These are phyloP conservation scores for Garrulus glandarius DNA, from an alignment of 2,797 vertebrate species.

Conservation along the genomic window DNA sequence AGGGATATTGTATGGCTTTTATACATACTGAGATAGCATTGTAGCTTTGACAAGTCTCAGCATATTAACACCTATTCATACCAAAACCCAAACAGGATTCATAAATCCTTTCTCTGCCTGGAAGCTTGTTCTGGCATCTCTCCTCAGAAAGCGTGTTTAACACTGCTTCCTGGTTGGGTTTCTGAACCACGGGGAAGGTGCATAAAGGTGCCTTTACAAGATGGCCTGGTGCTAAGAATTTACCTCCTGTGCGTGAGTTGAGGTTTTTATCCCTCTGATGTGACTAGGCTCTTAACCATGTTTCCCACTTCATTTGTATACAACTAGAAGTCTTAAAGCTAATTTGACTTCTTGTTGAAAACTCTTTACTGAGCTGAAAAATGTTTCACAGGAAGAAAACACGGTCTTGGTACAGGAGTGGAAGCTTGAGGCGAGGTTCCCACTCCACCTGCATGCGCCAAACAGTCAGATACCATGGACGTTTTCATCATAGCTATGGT, in stretches of 20 bases:
- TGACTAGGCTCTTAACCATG: background rate
- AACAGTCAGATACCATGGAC: too few species aligned
- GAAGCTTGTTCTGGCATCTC: background rate
- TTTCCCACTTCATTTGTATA: background rate
- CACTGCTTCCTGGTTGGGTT: background rate
- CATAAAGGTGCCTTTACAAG: background rate
- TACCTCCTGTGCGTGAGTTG: fast-evolving
- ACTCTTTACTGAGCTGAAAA: background rate
- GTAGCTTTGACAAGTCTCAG: background rate
- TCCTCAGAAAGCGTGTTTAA: background rate
- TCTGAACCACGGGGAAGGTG: background rate
- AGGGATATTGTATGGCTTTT: background rate
- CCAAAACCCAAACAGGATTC: background rate
- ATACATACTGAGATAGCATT: background rate
- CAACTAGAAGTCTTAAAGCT: background rate
- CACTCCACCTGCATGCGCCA: fast-evolving
- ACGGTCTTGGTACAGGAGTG: background rate
- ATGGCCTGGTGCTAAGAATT: background rate
- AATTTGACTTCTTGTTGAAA: background rate
- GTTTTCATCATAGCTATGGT: background rate
- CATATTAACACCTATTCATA: background rate
- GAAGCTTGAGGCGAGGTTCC: background rate
- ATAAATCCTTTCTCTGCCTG: background rate
- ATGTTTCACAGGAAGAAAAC: background rate
- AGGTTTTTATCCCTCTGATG: background rate